phyloP scores from a whole-genome alignment of 2,113 vertebrate species.

The Oceanites oceanicus region DNA sequence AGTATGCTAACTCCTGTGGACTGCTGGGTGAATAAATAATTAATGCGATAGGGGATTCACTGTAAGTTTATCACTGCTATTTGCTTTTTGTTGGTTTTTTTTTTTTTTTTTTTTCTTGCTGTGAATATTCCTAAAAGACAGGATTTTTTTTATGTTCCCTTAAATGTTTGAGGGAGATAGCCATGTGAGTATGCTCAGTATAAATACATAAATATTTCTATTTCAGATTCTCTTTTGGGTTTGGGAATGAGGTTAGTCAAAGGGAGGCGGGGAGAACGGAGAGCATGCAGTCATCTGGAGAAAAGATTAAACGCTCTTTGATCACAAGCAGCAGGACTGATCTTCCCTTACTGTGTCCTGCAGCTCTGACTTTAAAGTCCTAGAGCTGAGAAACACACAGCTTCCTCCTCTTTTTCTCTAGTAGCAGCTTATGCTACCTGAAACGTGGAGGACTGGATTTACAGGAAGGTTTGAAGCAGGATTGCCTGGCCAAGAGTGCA shows the following conservation, averaged over 20 bases:
- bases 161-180: not conserved
- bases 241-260: conserved; percentile 45
- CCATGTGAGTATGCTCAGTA: not conserved
- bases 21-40: not conserved
- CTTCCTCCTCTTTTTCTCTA: not conserved
- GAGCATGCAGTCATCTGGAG: conserved; percentile 8
- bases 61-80: not conserved
- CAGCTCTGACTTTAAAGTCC: not conserved
- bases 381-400: not conserved
- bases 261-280: not conserved
- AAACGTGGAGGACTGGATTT: not conserved
- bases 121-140: not conserved
- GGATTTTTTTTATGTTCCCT: not conserved
- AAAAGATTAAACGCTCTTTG: conserved; percentile 46
- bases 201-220: conserved; percentile 34
- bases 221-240: conserved; percentile 27
- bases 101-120: not conserved
- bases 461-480: not conserved
- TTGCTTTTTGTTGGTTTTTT: not conserved
- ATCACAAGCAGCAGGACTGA: conserved; percentile 26
- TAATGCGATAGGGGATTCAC: not conserved
- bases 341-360: not conserved
- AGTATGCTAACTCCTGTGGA: not conserved
- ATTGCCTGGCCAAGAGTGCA: not conserved
- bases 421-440: not conserved